Evolutionary conservation across 1,140 invertebrate genomes (phyloP).

Genomic region (Plodia interpunctella): DNA sequence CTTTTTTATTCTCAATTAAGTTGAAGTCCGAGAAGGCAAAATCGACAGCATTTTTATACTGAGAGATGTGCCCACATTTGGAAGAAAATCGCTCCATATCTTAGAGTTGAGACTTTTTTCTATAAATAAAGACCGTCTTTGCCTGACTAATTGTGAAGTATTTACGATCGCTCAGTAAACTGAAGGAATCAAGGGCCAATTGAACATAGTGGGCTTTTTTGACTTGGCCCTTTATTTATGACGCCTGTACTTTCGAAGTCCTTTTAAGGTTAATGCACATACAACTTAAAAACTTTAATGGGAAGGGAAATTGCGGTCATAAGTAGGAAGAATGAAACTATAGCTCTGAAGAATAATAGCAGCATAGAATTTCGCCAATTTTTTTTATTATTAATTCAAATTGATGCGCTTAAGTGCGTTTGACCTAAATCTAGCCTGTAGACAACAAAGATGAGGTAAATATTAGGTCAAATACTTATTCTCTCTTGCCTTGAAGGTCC

Average conservation of each 20-base stretch:
- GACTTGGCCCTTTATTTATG: constrained; percentile 47
- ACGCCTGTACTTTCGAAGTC: constrained; percentile 31
- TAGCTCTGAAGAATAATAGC: too few species aligned
- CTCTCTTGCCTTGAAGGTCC: too few species aligned
- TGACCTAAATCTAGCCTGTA: too few species aligned
- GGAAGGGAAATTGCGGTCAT: not conserved
- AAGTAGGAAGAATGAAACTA: too few species aligned
- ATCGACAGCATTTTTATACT: constrained; percentile 30
- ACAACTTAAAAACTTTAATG: constrained; percentile 23
- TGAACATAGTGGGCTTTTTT: constrained; percentile 54
- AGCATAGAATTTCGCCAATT: too few species aligned
- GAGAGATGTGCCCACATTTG: constrained; percentile 33
- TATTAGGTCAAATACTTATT: too few species aligned
- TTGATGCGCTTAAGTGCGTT: too few species aligned
- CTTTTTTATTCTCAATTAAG: constrained; percentile 7
- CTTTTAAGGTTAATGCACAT: constrained; percentile 42
- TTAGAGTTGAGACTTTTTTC: constrained; percentile 35
- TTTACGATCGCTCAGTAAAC: constrained; percentile 43
- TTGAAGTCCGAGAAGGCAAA: constrained; percentile 18
- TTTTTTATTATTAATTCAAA: too few species aligned
- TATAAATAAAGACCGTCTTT: constrained; percentile 46
- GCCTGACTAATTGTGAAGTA: constrained; percentile 59
- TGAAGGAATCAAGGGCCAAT: constrained; percentile 50
- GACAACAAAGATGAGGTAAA: too few species aligned
- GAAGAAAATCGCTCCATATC: constrained; percentile 41